Evolutionary conservation across 2,797 vertebrate genomes (phyloP).

Genomic region (Echeneis naucrates): DNA sequence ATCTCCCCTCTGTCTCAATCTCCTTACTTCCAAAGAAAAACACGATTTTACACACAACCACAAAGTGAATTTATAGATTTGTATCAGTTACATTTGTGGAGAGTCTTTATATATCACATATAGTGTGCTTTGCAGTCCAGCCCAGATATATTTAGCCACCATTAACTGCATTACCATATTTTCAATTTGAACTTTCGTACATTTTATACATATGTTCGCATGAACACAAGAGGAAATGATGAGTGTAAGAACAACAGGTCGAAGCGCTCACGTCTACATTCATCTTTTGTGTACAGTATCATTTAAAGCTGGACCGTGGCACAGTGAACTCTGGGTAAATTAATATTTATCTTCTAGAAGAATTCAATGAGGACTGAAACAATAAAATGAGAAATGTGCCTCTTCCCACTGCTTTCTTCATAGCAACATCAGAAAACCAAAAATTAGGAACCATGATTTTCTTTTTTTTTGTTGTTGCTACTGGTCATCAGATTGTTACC

Average conservation of each 20-base stretch:
- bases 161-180: neutral
- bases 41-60: conserved; percentile 13
- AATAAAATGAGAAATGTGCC: no score
- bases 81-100: conserved; percentile 2
- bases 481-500: no score
- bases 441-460: no score
- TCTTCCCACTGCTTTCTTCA: no score
- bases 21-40: conserved; percentile 37
- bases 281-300: no score
- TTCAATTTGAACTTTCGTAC: neutral
- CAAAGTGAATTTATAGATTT: conserved; percentile 28
- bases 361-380: no score
- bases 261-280: no score
- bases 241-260: neutral
- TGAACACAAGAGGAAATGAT: neutral
- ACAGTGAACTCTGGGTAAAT: no score
- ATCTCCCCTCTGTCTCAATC: conserved; percentile 30
- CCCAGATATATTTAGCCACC: neutral
- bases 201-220: conserved; percentile 1
- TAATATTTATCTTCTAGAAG: no score
- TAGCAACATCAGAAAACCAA: no score
- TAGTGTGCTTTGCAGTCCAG: neutral
- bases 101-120: neutral
- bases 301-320: no score
- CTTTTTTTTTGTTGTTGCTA: no score